Conservation (phyloP, 2,113 vertebrate genomes). For the Podarcis muralis region DNA sequence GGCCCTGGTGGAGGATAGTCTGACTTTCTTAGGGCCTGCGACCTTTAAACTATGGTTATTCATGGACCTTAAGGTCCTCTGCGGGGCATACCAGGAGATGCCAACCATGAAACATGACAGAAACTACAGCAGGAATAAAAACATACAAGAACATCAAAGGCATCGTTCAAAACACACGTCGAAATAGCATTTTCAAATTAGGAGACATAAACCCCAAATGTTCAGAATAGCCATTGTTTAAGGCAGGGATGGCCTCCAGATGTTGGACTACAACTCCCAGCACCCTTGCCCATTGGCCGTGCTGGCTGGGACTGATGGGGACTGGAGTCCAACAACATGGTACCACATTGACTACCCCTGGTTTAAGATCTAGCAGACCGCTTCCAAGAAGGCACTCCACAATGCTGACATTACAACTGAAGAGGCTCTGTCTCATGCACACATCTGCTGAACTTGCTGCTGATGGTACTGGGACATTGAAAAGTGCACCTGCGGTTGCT, state of each 20-base stretch:
- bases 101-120: not conserved
- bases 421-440: not conserved
- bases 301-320: no score
- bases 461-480: not conserved
- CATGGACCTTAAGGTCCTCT: no score
- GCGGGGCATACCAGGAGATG: no score
- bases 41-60: no score
- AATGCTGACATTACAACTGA: not conserved
- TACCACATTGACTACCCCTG: no score
- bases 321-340: no score
- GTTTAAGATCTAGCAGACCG: not conserved
- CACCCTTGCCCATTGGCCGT: no score
- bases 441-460: not conserved
- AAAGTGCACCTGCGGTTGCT: not conserved
- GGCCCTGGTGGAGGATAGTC: no score
- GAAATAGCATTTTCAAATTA: not conserved
- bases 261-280: no score
- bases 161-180: not conserved
- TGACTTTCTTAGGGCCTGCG: no score
- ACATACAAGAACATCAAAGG: not conserved
- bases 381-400: not conserved
- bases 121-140: not conserved
- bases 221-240: not conserved
- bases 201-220: not conserved
- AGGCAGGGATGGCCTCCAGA: no score